Evolutionary conservation across 2,113 vertebrate genomes (phyloP).

Genomic region (Thunnus maccoyii): DNA sequence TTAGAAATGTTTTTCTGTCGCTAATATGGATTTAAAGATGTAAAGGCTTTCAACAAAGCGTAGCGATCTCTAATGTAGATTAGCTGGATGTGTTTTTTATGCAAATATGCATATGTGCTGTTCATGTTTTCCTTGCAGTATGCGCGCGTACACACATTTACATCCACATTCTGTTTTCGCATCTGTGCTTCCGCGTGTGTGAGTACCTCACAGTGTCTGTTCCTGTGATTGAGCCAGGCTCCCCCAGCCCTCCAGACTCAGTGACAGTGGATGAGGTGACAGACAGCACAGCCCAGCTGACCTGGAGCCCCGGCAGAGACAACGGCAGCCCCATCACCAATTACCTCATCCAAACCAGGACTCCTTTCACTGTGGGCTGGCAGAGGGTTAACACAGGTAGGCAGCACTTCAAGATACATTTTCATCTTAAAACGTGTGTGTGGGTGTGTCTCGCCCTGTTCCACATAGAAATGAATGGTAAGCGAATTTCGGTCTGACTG

Average conservation of each 20-base stretch:
- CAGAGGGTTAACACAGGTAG: slow-evolving; percentile 92
- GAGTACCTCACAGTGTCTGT: slow-evolving; percentile 66
- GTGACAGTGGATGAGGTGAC: slow-evolving; percentile 94
- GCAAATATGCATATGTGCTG: not conserved
- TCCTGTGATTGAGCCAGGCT: slow-evolving; percentile 84
- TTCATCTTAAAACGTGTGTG: slow-evolving; percentile 31
- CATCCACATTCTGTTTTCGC: not conserved
- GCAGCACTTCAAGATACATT: slow-evolving; percentile 17
- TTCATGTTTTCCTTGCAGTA: slow-evolving; percentile 14
- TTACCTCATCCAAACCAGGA: slow-evolving; percentile 91
- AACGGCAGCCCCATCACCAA: slow-evolving; percentile 91
- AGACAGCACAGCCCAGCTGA: slow-evolving; percentile 91
- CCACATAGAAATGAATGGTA: too few species aligned
- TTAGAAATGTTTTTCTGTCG: slow-evolving; percentile 13
- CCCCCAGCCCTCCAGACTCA: slow-evolving; percentile 89
- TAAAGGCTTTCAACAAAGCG: slow-evolving; percentile 6
- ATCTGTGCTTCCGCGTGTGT: slow-evolving; percentile 42
- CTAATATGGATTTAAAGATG: slow-evolving; percentile 30
- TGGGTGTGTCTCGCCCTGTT: too few species aligned
- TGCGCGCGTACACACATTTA: not conserved
- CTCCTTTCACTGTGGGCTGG: slow-evolving; percentile 95
- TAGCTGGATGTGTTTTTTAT: not conserved
- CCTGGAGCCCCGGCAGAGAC: slow-evolving; percentile 91
- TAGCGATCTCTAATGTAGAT: slow-evolving; percentile 1
- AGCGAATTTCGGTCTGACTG: too few species aligned